These are phyloP conservation scores for Anastrepha obliqua DNA, from an alignment of 1,140 invertebrate species.

Conservation along the genomic window DNA sequence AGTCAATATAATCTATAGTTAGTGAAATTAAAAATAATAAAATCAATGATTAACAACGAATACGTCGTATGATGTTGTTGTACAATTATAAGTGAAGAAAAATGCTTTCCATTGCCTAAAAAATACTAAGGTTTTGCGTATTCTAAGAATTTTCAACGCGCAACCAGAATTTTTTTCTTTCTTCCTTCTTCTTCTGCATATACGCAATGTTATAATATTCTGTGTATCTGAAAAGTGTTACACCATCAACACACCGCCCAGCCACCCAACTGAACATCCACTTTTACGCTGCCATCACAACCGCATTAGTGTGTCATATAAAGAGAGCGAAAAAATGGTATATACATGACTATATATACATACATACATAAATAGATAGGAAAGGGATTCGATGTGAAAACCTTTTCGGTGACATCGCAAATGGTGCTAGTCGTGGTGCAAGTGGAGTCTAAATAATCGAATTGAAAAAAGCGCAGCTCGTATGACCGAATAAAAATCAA, in stretches of 20 bases:
- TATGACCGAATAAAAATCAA: conserved; percentile 30
- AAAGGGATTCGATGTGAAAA: not conserved
- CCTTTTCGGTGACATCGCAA: conserved; percentile 12
- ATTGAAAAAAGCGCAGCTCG: not conserved
- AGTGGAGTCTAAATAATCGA: conserved; percentile 26
- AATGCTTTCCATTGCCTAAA: not conserved
- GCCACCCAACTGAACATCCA: not conserved
- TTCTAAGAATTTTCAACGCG: not conserved
- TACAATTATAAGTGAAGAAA: not conserved
- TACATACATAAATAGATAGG: not conserved
- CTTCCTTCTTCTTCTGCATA: not conserved
- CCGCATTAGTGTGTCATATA: conserved; percentile 10
- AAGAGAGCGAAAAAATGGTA: not conserved
- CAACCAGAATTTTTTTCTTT: not conserved
- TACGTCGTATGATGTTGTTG: not conserved
- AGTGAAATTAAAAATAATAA: conserved; percentile 1
- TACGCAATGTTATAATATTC: conserved; percentile 38
- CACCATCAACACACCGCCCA: conserved; percentile 22
- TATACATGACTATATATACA: not conserved
- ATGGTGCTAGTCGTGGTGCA: conserved; percentile 15
- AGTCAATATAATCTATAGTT: not conserved
- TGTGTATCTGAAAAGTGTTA: conserved; percentile 45
- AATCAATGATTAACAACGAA: not conserved
- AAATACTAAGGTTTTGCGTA: not conserved
- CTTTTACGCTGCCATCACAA: conserved; percentile 20